Base-by-base conservation (phyloP, 2,888 invertebrate species). In the Macropis europaea region DNA sequence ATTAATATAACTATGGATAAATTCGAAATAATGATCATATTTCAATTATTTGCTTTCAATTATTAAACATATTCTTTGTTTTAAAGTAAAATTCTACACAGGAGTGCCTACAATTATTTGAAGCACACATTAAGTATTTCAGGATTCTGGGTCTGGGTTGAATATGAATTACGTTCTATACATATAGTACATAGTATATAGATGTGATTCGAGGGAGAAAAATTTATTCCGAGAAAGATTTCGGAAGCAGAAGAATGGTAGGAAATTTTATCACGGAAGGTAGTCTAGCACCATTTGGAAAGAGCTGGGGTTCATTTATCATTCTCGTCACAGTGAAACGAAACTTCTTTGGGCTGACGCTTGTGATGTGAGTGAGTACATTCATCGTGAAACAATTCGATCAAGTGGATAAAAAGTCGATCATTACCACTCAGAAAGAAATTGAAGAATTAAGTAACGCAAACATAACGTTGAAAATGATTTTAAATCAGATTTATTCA, bases 281-380 rank as follows among this genome's bases (percentile, higher is more conserved):
- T 42, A 13, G 24, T 22, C 26, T 42, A 15, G 17, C 4, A n/a
- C n/a, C 7, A 5, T 30, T 15, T 15, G 30, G 1, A 24, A 2
- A 26, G 17, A 4, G 9, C 7, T 3, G 36, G 52, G 5, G 24
- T 42, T 56, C 66, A 42, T 67, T 71, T 60, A 34, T 71, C 71
- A 71, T 56, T 43, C 71, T 22, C n/a, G 47, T 70, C 70, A 52
- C 50, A 19, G 22, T 4, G 42, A 38, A 34, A 13, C 30, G 34
- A 52, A 59, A 59, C 34, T 60, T 54, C 26, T 28, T 7, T 11
- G 15, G 2, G 11, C 40, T 42, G 30, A 40, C 54, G 17, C 40
- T n/a, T n/a, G 32, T 36, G 38, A 45, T 30, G 19, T 61, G n/a
- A n/a, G 60, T 60, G 19, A 34, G 15, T 24, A 26, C 1, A 24